Evolutionary conservation across 2,113 vertebrate genomes (phyloP).

Genomic region (Micronycteris hirsuta): DNA sequence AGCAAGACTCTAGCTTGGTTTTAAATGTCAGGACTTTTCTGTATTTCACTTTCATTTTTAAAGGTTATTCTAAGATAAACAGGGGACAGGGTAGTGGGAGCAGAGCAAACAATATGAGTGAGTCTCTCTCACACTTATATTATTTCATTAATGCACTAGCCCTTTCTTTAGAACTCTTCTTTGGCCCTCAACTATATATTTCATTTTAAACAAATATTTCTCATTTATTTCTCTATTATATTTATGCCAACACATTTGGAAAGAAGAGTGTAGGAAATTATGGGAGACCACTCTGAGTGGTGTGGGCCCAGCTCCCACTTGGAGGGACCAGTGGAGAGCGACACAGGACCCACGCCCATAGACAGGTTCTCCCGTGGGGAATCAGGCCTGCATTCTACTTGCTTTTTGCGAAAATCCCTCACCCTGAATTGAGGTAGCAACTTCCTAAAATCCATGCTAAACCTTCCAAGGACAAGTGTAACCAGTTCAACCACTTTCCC

Average conservation of each 20-base stretch:
- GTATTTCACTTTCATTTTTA: conserved; percentile 53
- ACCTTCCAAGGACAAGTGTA: too few species aligned
- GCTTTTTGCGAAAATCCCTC: too few species aligned
- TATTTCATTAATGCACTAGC: background rate
- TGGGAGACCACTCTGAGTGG: too few species aligned
- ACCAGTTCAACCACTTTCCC: too few species aligned
- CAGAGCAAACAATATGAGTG: background rate
- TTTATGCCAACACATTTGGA: conserved; percentile 12
- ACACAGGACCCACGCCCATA: too few species aligned
- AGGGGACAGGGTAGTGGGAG: background rate
- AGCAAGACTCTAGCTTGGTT: conserved; percentile 34
- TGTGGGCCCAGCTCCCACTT: too few species aligned
- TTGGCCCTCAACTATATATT: background rate
- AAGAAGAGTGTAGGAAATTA: background rate
- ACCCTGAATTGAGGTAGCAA: too few species aligned
- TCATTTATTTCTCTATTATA: background rate
- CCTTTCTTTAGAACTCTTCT: background rate
- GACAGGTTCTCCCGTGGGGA: too few species aligned
- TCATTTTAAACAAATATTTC: conserved; percentile 25
- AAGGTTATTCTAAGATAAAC: background rate
- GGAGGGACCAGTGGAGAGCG: too few species aligned
- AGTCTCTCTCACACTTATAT: background rate
- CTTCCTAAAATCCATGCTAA: too few species aligned
- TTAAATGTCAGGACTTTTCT: conserved; percentile 67
- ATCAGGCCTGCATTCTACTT: too few species aligned